Conservation (phyloP, 2,797 vertebrate genomes). For the Lepilemur ruficaudatus region DNA sequence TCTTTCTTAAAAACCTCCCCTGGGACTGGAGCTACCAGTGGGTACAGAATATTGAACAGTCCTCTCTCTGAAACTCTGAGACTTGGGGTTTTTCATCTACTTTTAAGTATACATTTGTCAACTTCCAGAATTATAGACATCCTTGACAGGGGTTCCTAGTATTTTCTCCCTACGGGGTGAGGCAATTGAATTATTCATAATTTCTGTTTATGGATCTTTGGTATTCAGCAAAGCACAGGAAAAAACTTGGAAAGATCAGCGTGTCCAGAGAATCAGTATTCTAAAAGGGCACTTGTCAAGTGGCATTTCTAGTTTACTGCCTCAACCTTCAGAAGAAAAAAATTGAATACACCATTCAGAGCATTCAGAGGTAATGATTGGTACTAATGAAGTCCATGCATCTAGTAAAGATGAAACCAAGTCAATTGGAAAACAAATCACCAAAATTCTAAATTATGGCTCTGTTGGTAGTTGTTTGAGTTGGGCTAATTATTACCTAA, state of each 20-base stretch:
- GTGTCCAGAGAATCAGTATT: slow-evolving; percentile 21
- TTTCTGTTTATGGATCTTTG: slow-evolving; percentile 35
- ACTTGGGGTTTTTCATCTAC: background rate
- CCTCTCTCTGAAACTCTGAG: background rate
- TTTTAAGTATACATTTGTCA: slow-evolving; percentile 50
- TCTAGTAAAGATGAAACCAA: background rate
- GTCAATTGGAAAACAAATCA: slow-evolving; percentile 10
- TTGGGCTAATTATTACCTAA: slow-evolving; percentile 13
- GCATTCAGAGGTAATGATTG: background rate
- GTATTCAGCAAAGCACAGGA: background rate
- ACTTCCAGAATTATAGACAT: slow-evolving; percentile 42
- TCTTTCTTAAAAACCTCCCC: background rate
- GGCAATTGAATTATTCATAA: slow-evolving; percentile 47
- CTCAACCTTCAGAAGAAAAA: slow-evolving; percentile 46
- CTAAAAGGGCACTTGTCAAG: slow-evolving; percentile 33
- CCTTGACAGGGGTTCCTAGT: slow-evolving; percentile 41
- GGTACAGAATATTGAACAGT: background rate
- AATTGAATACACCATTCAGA: background rate
- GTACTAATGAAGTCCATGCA: background rate
- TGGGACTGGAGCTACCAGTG: background rate
- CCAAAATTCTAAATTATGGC: background rate
- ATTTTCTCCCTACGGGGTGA: slow-evolving; percentile 23
- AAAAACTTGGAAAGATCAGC: slow-evolving; percentile 26
- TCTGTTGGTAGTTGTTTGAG: background rate
- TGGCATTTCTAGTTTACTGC: slow-evolving; percentile 39